Conservation (phyloP, 2,888 invertebrate genomes). For the Athalia rosae region DNA sequence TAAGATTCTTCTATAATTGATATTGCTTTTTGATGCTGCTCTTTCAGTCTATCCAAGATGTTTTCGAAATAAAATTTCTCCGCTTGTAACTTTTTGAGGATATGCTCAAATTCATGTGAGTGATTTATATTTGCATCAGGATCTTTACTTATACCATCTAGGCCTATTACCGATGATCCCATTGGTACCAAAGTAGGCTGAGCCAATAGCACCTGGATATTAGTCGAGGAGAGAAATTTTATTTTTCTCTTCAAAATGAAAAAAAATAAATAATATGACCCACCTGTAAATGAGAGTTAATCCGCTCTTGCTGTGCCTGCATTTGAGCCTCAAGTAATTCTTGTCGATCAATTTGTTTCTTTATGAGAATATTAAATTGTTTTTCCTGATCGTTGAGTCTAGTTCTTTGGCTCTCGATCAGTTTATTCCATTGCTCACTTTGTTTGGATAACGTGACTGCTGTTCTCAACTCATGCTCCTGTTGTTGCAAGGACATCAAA, state of each 20-base stretch:
- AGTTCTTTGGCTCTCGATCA: conserved; percentile 60
- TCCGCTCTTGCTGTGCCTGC: conserved; percentile 66
- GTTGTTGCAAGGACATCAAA: conserved; percentile 65
- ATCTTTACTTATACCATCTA: conserved; percentile 40
- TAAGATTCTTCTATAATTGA: conserved; percentile 66
- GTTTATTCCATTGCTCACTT: conserved; percentile 61
- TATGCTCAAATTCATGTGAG: conserved; percentile 55
- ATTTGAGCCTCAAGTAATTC: conserved; percentile 65
- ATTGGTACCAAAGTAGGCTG: conserved; percentile 59
- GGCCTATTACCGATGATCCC: conserved; percentile 25
- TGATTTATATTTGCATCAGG: conserved; percentile 48
- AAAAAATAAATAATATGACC: conserved; percentile 11
- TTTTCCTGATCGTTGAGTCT: conserved; percentile 63
- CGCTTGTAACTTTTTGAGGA: conserved; percentile 59
- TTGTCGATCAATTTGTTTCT: conserved; percentile 66
- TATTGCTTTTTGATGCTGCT: conserved; percentile 67
- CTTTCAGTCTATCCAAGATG: conserved; percentile 61
- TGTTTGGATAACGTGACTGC: conserved; percentile 63
- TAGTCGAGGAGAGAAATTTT: conserved; percentile 34
- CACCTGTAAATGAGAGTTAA: conserved; percentile 66
- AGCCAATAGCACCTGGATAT: conserved; percentile 61
- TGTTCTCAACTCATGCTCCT: conserved; percentile 64
- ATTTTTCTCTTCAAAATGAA: conserved; percentile 40
- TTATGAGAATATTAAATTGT: conserved; percentile 64
- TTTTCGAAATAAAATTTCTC: conserved; percentile 66